Conservation (phyloP, 2,888 invertebrate genomes). For the Eumacrocentrus americanus region DNA sequence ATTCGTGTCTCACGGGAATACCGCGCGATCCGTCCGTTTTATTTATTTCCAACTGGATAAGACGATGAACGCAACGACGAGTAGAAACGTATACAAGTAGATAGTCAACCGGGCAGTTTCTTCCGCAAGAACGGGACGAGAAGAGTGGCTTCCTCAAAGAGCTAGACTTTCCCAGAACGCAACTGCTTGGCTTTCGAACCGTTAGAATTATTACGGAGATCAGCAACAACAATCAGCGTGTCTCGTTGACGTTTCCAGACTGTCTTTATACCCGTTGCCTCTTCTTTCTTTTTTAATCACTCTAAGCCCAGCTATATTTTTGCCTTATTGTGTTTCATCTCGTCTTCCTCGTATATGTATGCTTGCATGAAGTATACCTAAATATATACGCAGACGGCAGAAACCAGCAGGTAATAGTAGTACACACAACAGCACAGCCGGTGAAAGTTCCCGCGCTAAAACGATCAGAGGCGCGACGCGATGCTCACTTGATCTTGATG, state of each 20-base stretch:
- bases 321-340: background rate
- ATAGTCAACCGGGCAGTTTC: constrained; percentile 16
- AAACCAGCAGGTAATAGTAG: too few species aligned
- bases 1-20: constrained; percentile 19
- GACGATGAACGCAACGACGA: constrained; percentile 11
- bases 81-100: constrained; percentile 9
- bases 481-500: too few species aligned
- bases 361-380: too few species aligned
- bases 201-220: constrained; percentile 31
- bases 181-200: constrained; percentile 11
- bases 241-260: constrained; percentile 28
- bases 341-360: too few species aligned
- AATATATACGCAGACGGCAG: background rate
- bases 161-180: constrained; percentile 21
- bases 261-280: background rate
- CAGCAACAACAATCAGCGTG: constrained; percentile 26
- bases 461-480: constrained; percentile 9
- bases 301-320: background rate
- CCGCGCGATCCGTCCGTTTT: constrained; percentile 12
- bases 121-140: constrained; percentile 21
- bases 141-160: constrained; percentile 27
- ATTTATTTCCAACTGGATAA: constrained; percentile 11
- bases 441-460: constrained; percentile 24
- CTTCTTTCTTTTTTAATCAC: background rate
- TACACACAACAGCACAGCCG: constrained; percentile 1